Percentiles rank a stretch among this genome's conserved stretches.
These are phyloP conservation scores for Petrocephalus schoutedeni DNA, from an alignment of 2,797 vertebrate genomes.

Conservation along the genomic window DNA sequence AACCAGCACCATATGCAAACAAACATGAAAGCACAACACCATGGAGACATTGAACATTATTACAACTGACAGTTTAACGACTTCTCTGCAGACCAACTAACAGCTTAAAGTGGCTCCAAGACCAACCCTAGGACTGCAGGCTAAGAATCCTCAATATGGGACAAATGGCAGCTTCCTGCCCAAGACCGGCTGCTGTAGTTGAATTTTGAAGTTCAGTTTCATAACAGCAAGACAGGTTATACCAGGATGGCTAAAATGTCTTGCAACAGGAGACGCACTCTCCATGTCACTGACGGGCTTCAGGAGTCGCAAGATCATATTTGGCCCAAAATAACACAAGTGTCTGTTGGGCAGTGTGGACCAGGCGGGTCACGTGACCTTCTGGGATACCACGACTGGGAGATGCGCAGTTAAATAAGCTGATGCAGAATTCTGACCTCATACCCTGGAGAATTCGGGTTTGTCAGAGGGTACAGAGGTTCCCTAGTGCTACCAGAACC, in stretches of 20 bases:
- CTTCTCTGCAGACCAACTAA: neutral
- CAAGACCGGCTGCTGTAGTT: neutral
- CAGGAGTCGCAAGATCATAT: neutral
- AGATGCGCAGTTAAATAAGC: neutral
- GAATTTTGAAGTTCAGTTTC: constrained; percentile 8
- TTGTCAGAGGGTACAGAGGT: neutral
- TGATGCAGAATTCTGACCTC: neutral
- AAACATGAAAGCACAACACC: neutral
- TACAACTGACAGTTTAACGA: neutral
- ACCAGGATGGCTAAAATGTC: neutral
- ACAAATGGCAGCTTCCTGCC: neutral
- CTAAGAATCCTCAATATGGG: neutral
- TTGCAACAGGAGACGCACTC: neutral
- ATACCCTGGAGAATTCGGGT: neutral
- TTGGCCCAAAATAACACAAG: constrained; percentile 1
- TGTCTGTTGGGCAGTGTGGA: neutral
- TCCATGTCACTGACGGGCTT: neutral
- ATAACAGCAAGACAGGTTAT: neutral
- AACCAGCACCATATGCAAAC: neutral
- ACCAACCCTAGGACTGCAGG: neutral
- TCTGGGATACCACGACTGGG: neutral
- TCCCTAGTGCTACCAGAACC: constrained; percentile 45
- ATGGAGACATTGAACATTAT: neutral
- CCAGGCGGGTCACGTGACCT: neutral
- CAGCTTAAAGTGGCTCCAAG: neutral